phyloP scores from a whole-genome alignment of 2,888 invertebrate species.

The Sesia apiformis region DNA sequence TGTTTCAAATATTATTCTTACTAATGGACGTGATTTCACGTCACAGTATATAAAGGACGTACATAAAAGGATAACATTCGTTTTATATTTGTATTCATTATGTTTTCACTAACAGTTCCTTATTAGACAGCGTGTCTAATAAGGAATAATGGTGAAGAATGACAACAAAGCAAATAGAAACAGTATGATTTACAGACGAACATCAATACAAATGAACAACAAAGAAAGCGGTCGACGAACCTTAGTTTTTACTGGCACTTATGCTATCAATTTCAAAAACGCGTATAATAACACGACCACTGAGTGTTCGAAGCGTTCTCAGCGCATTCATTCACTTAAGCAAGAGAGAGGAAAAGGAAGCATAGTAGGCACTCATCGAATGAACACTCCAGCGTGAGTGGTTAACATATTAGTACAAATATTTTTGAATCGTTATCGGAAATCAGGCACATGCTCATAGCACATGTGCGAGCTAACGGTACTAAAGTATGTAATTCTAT shows the following conservation, averaged over 20 bases:
- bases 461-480: conserved; percentile 8
- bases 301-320: conserved; percentile 24
- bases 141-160: conserved; percentile 30
- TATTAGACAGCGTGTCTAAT: conserved; percentile 27
- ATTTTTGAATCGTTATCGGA: conserved; percentile 36
- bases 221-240: conserved; percentile 59
- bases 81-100: conserved; percentile 30
- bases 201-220: conserved; percentile 17
- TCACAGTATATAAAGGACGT: too few relatives aligned
- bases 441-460: conserved; percentile 3
- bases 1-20: too few relatives aligned
- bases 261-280: too few relatives aligned
- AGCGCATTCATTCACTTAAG: conserved; percentile 36
- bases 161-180: conserved; percentile 20
- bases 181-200: conserved; percentile 27
- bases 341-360: conserved; percentile 40
- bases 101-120: conserved; percentile 36
- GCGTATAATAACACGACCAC: conserved; percentile 1
- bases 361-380: conserved; percentile 25
- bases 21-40: background rate
- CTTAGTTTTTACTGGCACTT: conserved; percentile 10
- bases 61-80: conserved; percentile 12
- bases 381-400: conserved; percentile 46
- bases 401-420: conserved; percentile 48
- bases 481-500: background rate